Conservation (phyloP, 2,113 vertebrate genomes). For the Picathartes gymnocephalus region DNA sequence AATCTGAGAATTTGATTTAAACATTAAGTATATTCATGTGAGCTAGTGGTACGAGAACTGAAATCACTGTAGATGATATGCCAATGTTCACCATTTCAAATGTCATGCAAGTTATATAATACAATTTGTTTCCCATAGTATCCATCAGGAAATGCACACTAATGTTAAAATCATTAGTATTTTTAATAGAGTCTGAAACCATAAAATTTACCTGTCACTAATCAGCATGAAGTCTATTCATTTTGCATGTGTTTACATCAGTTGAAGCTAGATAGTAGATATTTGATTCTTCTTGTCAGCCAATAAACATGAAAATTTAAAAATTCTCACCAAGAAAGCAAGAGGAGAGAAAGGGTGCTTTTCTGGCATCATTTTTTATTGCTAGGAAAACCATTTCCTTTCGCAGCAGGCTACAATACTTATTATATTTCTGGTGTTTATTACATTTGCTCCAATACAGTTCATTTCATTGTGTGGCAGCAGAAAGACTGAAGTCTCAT, state of each 20-base stretch:
- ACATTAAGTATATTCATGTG: neutral
- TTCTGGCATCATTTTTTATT: neutral
- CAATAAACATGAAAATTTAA: neutral
- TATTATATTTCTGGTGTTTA: neutral
- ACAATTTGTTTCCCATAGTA: neutral
- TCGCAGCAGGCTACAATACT: neutral
- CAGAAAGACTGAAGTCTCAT: constrained; percentile 1
- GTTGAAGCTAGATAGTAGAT: neutral
- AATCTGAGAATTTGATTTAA: neutral
- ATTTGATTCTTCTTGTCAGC: neutral
- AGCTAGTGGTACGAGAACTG: neutral
- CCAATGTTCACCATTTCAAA: neutral
- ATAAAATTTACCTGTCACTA: neutral
- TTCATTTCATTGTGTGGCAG: neutral
- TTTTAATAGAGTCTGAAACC: neutral
- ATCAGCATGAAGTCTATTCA: neutral
- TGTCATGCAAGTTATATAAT: neutral
- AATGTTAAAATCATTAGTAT: neutral
- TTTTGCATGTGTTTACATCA: neutral
- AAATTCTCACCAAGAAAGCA: neutral
- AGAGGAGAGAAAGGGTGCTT: neutral
- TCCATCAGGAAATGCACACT: neutral
- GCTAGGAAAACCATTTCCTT: constrained; percentile 31
- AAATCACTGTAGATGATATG: neutral
- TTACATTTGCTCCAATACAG: neutral